phyloP scores from a whole-genome alignment of 2,888 invertebrate genomes.

The Cetonia aurata region DNA sequence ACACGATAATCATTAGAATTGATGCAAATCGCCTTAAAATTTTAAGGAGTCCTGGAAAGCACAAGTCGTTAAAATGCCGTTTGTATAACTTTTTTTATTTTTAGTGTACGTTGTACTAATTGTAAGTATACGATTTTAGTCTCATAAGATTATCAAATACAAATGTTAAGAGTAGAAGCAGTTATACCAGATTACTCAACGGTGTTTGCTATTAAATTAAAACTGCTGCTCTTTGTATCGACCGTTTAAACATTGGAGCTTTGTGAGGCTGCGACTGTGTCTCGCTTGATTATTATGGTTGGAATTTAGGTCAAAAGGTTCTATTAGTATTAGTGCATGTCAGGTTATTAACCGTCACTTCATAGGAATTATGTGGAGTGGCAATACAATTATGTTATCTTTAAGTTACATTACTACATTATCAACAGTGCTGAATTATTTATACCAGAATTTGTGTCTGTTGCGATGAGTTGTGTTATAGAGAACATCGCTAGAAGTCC shows the following conservation, averaged over 20 bases:
- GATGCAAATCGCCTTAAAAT: no score
- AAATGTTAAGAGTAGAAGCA: no score
- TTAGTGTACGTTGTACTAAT: background rate
- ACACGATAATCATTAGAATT: no score
- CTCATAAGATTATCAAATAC: no score
- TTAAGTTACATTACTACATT: no score
- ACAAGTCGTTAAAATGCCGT: no score
- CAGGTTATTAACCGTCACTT: conserved; percentile 18
- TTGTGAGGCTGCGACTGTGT: conserved; percentile 20
- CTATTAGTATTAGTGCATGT: conserved; percentile 8
- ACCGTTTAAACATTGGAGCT: background rate
- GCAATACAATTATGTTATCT: no score
- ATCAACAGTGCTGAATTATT: background rate
- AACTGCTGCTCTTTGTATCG: background rate
- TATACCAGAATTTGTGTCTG: background rate
- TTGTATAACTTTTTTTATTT: background rate
- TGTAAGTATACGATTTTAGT: background rate
- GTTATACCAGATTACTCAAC: no score
- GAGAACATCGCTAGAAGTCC: no score
- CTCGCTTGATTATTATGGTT: conserved; percentile 15
- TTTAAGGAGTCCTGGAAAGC: no score
- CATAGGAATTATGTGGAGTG: conserved; percentile 5
- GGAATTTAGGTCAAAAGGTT: conserved; percentile 27
- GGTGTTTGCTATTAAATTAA: background rate
- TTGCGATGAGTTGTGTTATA: no score